phyloP scores from a whole-genome alignment of 2,888 invertebrate species.

The Lepidocyrtinus sp. region DNA sequence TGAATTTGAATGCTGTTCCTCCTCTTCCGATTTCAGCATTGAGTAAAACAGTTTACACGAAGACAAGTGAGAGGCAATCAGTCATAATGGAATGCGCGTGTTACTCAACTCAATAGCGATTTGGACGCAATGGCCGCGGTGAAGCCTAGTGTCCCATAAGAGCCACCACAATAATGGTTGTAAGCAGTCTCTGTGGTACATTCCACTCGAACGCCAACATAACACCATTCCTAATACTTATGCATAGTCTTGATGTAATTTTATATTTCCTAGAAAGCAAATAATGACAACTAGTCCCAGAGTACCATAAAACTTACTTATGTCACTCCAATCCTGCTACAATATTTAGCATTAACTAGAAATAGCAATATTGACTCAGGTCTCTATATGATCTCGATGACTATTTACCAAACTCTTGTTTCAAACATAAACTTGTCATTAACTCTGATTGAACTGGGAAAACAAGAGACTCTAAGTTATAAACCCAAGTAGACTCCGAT shows the following conservation, averaged over 20 bases:
- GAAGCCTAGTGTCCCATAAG: not conserved
- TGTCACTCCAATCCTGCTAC: not conserved
- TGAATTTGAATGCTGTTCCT: too few species aligned
- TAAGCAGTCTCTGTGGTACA: not conserved
- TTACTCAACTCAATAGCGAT: too few species aligned
- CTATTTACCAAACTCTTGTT: not conserved
- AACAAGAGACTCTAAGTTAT: not conserved
- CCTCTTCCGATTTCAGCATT: too few species aligned
- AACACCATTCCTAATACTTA: not conserved
- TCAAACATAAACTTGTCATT: not conserved
- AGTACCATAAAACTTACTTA: not conserved
- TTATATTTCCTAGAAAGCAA: not conserved
- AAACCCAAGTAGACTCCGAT: not conserved
- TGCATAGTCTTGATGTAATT: not conserved
- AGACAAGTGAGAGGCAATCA: slow-evolving; percentile 35
- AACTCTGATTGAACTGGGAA: slow-evolving; percentile 15
- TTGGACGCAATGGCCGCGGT: too few species aligned
- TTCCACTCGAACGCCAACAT: not conserved
- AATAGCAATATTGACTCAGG: not conserved
- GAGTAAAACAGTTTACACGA: not conserved
- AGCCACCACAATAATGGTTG: not conserved
- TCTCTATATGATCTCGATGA: not conserved
- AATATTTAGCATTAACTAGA: not conserved
- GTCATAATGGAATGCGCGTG: slow-evolving; percentile 46
- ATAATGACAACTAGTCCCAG: not conserved